phyloP scores from a whole-genome alignment of 2,888 invertebrate genomes.

The Xestia xanthographa region DNA sequence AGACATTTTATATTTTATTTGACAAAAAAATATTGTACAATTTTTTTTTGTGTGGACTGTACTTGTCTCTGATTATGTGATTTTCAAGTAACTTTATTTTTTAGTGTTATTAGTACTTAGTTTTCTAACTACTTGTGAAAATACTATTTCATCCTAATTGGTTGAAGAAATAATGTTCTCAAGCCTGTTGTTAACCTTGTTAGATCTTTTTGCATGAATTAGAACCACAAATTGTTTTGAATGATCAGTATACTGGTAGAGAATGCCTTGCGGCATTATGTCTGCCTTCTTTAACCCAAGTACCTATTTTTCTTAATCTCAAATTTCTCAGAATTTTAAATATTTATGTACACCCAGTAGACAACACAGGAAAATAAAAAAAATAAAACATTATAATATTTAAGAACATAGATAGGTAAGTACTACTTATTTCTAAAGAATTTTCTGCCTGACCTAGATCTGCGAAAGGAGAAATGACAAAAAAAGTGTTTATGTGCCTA shows the following conservation, averaged over 20 bases:
- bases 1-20: too few species aligned
- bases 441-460: too few species aligned
- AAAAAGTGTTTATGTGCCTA: too few species aligned
- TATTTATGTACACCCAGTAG: not conserved
- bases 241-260: not conserved
- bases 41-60: too few species aligned
- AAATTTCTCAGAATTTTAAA: not conserved
- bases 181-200: not conserved
- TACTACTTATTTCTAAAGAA: too few species aligned
- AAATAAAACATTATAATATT: too few species aligned
- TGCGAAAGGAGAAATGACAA: too few species aligned
- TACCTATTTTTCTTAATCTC: not conserved
- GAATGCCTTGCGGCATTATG: not conserved
- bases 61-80: too few species aligned
- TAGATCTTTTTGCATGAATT: not conserved
- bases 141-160: slow-evolving; percentile 6
- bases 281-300: not conserved
- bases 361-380: too few species aligned
- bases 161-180: slow-evolving; percentile 4
- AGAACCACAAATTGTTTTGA: not conserved
- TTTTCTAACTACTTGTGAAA: not conserved
- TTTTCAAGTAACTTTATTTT: too few species aligned
- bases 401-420: too few species aligned
- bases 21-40: too few species aligned
- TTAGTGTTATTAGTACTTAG: not conserved